phyloP scores from a whole-genome alignment of 2,113 vertebrate genomes.

The Scophthalmus maximus region DNA sequence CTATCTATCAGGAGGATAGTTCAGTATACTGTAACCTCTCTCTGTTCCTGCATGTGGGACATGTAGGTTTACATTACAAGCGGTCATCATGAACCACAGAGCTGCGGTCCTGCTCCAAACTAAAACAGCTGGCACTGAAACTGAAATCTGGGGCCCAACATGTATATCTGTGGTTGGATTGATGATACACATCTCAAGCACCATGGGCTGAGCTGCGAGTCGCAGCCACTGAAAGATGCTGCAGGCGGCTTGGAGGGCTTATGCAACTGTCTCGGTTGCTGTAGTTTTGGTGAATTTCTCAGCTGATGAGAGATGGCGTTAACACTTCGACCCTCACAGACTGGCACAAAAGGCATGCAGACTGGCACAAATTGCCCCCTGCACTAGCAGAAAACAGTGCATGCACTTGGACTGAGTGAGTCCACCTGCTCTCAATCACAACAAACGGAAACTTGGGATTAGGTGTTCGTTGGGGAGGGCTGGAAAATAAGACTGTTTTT shows the following conservation, averaged over 20 bases:
- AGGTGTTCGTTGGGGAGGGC: not conserved
- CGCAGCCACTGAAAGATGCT: conserved; percentile 41
- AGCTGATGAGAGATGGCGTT: conserved; percentile 13
- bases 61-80: conserved; percentile 62
- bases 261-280: not conserved
- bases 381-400: not conserved
- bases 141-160: conserved; percentile 29
- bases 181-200: conserved; percentile 48
- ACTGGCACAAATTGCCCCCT: conserved; percentile 14
- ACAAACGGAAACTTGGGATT: conserved; percentile 51
- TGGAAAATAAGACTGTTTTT: conserved; percentile 33
- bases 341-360: not conserved
- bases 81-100: conserved; percentile 55
- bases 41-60: conserved; percentile 39
- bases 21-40: conserved; percentile 35
- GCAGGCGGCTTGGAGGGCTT: conserved; percentile 1
- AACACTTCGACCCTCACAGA: conserved; percentile 17
- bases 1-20: conserved; percentile 11
- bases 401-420: conserved; percentile 7
- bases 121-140: conserved; percentile 69
- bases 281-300: not conserved
- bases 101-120: conserved; percentile 51
- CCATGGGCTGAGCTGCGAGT: conserved; percentile 18
- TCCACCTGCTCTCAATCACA: conserved; percentile 69
- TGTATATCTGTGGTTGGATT: conserved; percentile 42